Evolutionary conservation across 1,140 invertebrate species (phyloP).

Genomic region (Coboldia fuscipes): DNA sequence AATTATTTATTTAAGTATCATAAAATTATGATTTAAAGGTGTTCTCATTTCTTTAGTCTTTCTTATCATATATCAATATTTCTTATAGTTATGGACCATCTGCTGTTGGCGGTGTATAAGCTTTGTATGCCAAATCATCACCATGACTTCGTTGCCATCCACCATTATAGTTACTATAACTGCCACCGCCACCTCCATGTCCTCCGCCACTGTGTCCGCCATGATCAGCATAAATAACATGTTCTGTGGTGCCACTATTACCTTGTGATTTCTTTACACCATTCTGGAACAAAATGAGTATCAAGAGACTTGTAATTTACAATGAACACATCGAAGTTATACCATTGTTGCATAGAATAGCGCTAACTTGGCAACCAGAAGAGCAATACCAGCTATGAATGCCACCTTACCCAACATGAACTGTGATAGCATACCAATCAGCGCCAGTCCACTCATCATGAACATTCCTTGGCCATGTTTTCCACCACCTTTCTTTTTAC

Average conservation of each 20-base stretch:
- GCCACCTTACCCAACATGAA: slow-evolving; percentile 43
- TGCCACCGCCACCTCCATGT: slow-evolving; percentile 20
- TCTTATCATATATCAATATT: too few relatives aligned
- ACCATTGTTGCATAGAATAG: slow-evolving; percentile 36
- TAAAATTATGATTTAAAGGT: too few relatives aligned
- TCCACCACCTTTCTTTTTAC: slow-evolving; percentile 20
- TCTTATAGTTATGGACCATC: too few relatives aligned
- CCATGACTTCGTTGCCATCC: slow-evolving; percentile 17
- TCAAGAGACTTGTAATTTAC: too few relatives aligned
- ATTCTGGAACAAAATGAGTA: slow-evolving; percentile 23
- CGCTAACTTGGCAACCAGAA: slow-evolving; percentile 43
- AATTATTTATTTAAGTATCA: too few relatives aligned
- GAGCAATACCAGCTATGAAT: slow-evolving; percentile 37
- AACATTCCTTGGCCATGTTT: slow-evolving; percentile 24
- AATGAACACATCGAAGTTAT: slow-evolving; percentile 8
- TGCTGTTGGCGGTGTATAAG: too few relatives aligned
- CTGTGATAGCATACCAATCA: slow-evolving; percentile 39
- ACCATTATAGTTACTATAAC: slow-evolving; percentile 26
- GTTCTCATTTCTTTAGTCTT: too few relatives aligned
- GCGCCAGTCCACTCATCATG: slow-evolving; percentile 36
- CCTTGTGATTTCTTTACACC: slow-evolving; percentile 35
- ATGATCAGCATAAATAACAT: slow-evolving; percentile 33
- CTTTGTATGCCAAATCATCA: too few relatives aligned
- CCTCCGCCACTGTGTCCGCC: too few relatives aligned
- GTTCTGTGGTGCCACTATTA: slow-evolving; percentile 27